Percentiles rank a stretch among this genome's conserved stretches.
Conservation (phyloP, 1,140 invertebrate genomes). For the Conopomorpha cramerella region DNA sequence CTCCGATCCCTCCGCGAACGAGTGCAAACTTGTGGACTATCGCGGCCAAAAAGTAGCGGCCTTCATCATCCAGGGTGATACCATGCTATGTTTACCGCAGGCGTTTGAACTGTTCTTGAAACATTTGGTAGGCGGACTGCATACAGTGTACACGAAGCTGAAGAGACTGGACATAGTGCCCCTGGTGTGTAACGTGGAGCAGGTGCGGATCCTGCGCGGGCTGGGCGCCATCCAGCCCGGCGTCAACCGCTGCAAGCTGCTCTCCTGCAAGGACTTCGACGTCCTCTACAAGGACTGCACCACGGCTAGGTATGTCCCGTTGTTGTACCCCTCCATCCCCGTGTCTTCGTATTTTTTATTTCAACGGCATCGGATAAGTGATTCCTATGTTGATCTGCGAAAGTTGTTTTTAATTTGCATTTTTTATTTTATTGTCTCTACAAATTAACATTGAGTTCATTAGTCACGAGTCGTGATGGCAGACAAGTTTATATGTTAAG, state of each 20-base stretch:
- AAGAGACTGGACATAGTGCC: conserved; percentile 98
- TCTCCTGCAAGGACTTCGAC: conserved; percentile 98
- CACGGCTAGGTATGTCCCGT: conserved; percentile 90
- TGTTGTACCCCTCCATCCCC: conserved; percentile 6
- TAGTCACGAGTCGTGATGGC: no score
- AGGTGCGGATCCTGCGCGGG: conserved; percentile 95
- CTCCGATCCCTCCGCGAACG: conserved; percentile 91
- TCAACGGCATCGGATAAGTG: no score
- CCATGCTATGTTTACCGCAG: conserved; percentile 97
- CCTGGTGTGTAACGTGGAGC: conserved; percentile 98
- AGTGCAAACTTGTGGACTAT: conserved; percentile 96
- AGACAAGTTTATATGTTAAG: no score
- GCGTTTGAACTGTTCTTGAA: conserved; percentile 98
- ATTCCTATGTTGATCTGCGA: no score
- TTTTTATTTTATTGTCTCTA: no score
- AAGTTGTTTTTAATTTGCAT: no score
- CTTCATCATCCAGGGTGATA: conserved; percentile 94
- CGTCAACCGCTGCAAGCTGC: conserved; percentile 98
- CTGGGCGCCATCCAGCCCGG: conserved; percentile 98
- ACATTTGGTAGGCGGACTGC: conserved; percentile 95
- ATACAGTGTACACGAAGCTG: conserved; percentile 98
- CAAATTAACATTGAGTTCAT: no score
- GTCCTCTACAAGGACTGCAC: conserved; percentile 99
- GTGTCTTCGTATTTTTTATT: no score
- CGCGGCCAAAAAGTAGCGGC: conserved; percentile 96